Evolutionary conservation across 2,797 vertebrate species (phyloP).

Genomic region (Etheostoma nigrum): DNA sequence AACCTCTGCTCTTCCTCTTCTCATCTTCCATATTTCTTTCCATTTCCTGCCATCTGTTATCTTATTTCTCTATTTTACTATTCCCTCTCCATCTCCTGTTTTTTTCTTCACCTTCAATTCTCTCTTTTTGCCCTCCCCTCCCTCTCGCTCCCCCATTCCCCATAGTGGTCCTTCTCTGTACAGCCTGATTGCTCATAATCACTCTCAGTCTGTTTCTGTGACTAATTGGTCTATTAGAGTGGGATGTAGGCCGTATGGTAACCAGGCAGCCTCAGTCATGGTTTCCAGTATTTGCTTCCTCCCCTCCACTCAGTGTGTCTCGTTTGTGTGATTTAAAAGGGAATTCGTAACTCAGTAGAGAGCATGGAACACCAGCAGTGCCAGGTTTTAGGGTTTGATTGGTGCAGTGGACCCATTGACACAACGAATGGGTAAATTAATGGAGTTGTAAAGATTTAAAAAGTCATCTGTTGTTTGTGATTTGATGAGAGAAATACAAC

Average conservation of each 20-base stretch:
- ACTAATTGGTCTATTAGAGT: constrained; percentile 74
- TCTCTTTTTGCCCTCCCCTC: background rate
- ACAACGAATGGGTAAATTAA: background rate
- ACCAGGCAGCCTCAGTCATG: constrained; percentile 52
- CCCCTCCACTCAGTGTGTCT: constrained; percentile 29
- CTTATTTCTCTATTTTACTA: background rate
- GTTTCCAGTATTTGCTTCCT: constrained; percentile 45
- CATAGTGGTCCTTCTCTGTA: constrained; percentile 46
- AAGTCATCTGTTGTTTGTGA: background rate
- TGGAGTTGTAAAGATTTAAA: background rate
- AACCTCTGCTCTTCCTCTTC: constrained; percentile 7
- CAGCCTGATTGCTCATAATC: constrained; percentile 72
- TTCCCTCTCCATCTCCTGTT: background rate
- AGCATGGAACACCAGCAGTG: background rate
- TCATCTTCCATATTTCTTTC: constrained; percentile 16
- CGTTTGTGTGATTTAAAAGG: constrained; percentile 36
- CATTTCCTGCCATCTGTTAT: background rate
- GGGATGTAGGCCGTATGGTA: constrained; percentile 56
- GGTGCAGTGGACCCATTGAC: background rate
- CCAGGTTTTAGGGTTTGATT: constrained; percentile 1
- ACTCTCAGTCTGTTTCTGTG: constrained; percentile 70
- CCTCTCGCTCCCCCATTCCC: constrained; percentile 4
- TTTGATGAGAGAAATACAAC: background rate
- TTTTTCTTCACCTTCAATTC: background rate
- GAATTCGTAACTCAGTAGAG: constrained; percentile 12